Conservation (phyloP, 1,140 invertebrate genomes). For the Tetramorium parvispinum region DNA sequence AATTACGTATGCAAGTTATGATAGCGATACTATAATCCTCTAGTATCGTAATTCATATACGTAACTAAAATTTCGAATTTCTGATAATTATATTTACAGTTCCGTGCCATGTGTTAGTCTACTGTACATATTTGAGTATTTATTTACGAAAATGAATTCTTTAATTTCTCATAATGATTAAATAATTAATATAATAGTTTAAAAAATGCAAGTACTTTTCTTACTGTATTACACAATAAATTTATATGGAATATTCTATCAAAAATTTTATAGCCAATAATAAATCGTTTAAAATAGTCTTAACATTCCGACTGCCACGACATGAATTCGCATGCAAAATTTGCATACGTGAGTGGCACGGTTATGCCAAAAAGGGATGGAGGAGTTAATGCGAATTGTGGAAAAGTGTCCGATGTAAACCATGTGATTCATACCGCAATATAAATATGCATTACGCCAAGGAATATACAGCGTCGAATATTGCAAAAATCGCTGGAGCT, state of each 20-base stretch:
- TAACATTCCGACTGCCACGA: not conserved
- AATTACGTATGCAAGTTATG: not conserved
- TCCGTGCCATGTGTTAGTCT: not conserved
- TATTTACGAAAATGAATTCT: not conserved
- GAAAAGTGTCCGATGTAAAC: constrained; percentile 38
- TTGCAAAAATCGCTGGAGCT: constrained; percentile 53
- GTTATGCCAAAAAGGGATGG: not conserved
- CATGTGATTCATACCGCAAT: constrained; percentile 44
- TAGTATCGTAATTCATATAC: not conserved
- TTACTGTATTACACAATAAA: not conserved
- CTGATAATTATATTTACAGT: not conserved
- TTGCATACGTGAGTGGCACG: constrained; percentile 4
- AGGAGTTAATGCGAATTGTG: constrained; percentile 29
- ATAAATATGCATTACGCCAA: constrained; percentile 59
- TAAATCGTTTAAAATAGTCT: constrained; percentile 1
- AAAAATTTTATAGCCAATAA: not conserved
- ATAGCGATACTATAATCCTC: not conserved
- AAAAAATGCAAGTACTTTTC: not conserved
- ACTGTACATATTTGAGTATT: not conserved
- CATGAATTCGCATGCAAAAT: constrained; percentile 13
- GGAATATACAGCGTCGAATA: constrained; percentile 57
- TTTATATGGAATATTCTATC: not conserved
- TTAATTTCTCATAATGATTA: not conserved
- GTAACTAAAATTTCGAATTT: not conserved
- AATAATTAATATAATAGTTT: not conserved